Evolutionary conservation across 2,888 invertebrate genomes (phyloP), one percentile per base, ranked within the genome.

Genomic region (Dendrolimus houi): DNA sequence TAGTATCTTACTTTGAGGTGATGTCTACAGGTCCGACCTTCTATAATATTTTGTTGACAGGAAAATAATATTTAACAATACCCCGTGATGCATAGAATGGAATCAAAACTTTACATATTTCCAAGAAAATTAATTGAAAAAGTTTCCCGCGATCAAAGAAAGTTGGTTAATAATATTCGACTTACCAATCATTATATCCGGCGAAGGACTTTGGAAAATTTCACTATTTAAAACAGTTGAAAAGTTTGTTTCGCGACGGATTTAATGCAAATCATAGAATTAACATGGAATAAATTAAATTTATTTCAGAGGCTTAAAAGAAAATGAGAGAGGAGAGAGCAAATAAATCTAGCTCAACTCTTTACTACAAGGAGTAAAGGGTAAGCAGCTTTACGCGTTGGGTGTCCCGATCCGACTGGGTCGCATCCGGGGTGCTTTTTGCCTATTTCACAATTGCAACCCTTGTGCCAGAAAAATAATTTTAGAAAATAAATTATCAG

Each of bases 151-250:
- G 9, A 10, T 47, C 47, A 47, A 47, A 47, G 9, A 47, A 47
- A 47, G 9, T 47, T 47, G 47, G 47, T 47, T 47, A 12, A 10
- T 47, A 47, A 47, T 47, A 57, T 54, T 67, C 63, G 59, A 85
- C 88, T 88, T 73, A 89, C 89, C 86, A 59, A 88, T 88, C 89
- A 89, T 89, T 81, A 79, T 85, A 81, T 72, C 77, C 75, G 71
- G 72, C 69, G 67, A 73, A 63, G 65, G 75, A 77, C 77, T 80
- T 75, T 72, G 70, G 64, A 71, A 75, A 77, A 79, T 70, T 74
- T 69, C 78, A 75, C 79, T 75, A 71, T 66, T 56, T 56, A 72
- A 75, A 77, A 76, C 75, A 81, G 71, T 85, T 85, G 71, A 64
- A 84, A 88, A 87, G 83, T 85, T 85, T 74, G 58, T 71, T 59